Percentiles rank a stretch among this genome's conserved stretches.
Evolutionary conservation across 2,888 invertebrate genomes (phyloP).

Genomic region (Hesperia comma): DNA sequence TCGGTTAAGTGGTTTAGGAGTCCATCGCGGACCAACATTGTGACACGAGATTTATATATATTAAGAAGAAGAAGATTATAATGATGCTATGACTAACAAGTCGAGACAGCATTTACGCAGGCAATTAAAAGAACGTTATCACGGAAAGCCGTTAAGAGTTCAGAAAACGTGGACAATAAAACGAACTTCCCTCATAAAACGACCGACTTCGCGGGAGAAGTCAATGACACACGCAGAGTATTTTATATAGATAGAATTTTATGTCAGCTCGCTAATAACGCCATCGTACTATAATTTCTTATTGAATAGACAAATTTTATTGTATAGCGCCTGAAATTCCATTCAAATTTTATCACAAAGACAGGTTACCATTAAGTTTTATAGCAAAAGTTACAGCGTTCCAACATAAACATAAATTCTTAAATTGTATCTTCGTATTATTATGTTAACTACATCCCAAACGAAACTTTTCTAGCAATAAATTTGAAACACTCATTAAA

Average conservation of each 20-base stretch:
- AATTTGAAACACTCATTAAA: conserved; percentile 11
- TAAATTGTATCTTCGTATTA: not conserved
- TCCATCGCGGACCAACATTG: too few species aligned
- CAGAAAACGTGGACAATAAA: conserved; percentile 20
- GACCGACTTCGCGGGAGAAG: conserved; percentile 10
- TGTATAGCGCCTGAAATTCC: not conserved
- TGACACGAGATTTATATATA: too few species aligned
- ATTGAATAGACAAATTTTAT: not conserved
- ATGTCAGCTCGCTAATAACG: not conserved
- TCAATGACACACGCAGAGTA: conserved; percentile 17
- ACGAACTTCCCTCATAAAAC: conserved; percentile 19
- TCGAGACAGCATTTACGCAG: not conserved
- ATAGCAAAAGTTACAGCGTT: not conserved
- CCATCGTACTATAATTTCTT: not conserved
- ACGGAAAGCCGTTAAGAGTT: conserved; percentile 10
- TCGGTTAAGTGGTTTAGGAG: too few species aligned
- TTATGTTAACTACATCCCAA: not conserved
- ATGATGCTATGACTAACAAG: not conserved
- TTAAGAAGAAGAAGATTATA: too few species aligned
- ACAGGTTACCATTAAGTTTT: not conserved
- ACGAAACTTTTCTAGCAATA: conserved; percentile 1
- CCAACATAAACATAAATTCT: conserved; percentile 1
- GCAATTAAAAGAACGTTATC: conserved; percentile 8
- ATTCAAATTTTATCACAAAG: not conserved
- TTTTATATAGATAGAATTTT: conserved; percentile 5